Evolutionary conservation across 2,888 invertebrate genomes (phyloP), one percentile per base, ranked within the genome.

Genomic region (Drosophila paracracens): DNA sequence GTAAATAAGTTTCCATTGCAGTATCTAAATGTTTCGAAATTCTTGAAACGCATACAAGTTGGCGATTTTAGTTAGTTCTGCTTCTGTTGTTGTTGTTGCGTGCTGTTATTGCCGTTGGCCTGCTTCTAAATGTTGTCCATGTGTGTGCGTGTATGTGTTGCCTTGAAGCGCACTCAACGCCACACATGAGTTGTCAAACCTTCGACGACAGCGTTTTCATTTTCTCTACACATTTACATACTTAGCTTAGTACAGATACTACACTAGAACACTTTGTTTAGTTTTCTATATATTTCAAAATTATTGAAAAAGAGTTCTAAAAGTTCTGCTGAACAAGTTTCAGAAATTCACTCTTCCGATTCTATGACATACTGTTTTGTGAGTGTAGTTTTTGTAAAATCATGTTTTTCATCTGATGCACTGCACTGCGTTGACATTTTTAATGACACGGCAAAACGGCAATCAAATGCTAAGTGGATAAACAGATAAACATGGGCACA

Each of bases 141-240:
- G 33, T 52, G 56, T 52, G 25, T 58, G 50, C 29, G 40, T 46
- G 57, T 54, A 43, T 50, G 62, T 73, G 66, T 76, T 61, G 86
- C 85, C 85, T 86, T 86, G 85, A 86, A 70, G 70, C 36, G 51
- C 76, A 74, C 78, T 61, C 72, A 64, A 69, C 81, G 70, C 70
- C 71, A 81, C 85, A 85, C 86, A 83, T 85, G 88, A 83, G 72
- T 85, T 85, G 85, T 77, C 88, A 86, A 88, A 85, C 82, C 86
- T 70, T 84, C 88, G 68, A 59, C 59, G 61, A 78, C 68, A 73
- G 16, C 43, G 58, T 13, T 52, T 33, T 57, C 38, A 53, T 61
- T 56, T 63, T 58, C 46, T 33, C 27, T 60, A 63, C 53, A 3
- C 46, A 31, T n/a, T 16, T 21, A 51, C 25, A 57, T 40, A 40